Evolutionary conservation across 2,888 invertebrate species (phyloP).

Genomic region (Craniophora ligustri): DNA sequence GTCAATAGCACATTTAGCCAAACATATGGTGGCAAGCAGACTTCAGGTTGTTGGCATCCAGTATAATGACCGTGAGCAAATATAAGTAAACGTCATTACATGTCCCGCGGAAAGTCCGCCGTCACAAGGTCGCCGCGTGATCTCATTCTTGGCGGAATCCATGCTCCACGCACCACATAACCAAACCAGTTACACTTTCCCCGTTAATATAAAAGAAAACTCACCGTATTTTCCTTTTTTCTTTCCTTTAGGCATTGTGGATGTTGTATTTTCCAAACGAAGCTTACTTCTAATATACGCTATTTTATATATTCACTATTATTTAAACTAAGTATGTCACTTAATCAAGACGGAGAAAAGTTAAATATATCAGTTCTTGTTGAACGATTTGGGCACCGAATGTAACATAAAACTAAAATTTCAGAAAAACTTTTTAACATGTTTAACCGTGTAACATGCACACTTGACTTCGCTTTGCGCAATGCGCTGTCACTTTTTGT

Average conservation of each 20-base stretch:
- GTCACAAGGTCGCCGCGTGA: constrained; percentile 87
- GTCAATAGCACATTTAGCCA: constrained; percentile 10
- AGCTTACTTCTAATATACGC: constrained; percentile 78
- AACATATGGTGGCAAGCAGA: constrained; percentile 63
- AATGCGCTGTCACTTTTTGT: constrained; percentile 79
- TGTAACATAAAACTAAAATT: constrained; percentile 91
- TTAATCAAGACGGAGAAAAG: constrained; percentile 94
- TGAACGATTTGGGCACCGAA: constrained; percentile 91
- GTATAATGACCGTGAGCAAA: constrained; percentile 63
- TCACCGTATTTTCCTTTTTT: constrained; percentile 93
- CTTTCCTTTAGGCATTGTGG: constrained; percentile 93
- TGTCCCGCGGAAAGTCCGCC: constrained; percentile 73
- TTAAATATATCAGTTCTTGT: constrained; percentile 92
- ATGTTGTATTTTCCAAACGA: constrained; percentile 59
- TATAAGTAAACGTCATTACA: constrained; percentile 72
- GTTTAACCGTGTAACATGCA: constrained; percentile 88
- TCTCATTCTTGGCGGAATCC: constrained; percentile 77
- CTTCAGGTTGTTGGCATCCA: constrained; percentile 54
- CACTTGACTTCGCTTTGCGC: constrained; percentile 83
- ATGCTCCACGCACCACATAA: constrained; percentile 50
- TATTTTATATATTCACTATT: constrained; percentile 88
- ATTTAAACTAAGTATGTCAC: constrained; percentile 81
- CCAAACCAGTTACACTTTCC: constrained; percentile 27
- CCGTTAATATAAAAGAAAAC: constrained; percentile 55
- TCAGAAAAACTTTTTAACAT: constrained; percentile 93